Evolutionary conservation across 2,797 vertebrate species (phyloP).

Genomic region (Myotis myotis): DNA sequence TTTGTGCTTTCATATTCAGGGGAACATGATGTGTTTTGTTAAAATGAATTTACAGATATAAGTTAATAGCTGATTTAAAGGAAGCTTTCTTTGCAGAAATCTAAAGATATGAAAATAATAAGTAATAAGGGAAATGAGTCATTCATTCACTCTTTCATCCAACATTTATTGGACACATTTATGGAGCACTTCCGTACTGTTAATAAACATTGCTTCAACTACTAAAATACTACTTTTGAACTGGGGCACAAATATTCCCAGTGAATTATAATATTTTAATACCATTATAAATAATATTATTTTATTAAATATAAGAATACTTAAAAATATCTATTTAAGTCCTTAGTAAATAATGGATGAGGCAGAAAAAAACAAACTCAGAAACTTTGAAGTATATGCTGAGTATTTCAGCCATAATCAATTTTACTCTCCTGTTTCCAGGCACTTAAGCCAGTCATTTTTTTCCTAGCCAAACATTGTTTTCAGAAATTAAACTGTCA

Average conservation of each 20-base stretch:
- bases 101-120: constrained; percentile 38
- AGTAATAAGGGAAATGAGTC: constrained; percentile 35
- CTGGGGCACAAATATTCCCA: background rate
- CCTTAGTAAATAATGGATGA: background rate
- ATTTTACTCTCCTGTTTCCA: background rate
- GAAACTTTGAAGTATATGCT: background rate
- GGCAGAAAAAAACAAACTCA: background rate
- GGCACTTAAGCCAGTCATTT: background rate
- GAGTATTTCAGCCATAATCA: background rate
- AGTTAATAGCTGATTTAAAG: constrained; percentile 31
- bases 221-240: constrained; percentile 39
- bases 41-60: constrained; percentile 48
- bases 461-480: constrained; percentile 5
- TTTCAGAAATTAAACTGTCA: background rate
- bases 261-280: constrained; percentile 24
- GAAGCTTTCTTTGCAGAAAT: constrained; percentile 47
- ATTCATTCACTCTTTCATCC: constrained; percentile 41
- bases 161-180: constrained; percentile 20
- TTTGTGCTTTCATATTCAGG: constrained; percentile 23
- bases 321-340: background rate
- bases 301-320: background rate
- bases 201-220: background rate
- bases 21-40: constrained; percentile 49
- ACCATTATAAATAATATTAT: background rate
- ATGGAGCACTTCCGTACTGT: background rate